A percentile compares a stretch with the other conserved stretches of the same genome.
Conservation (phyloP, 2,113 vertebrate species). For the Vidua macroura region DNA sequence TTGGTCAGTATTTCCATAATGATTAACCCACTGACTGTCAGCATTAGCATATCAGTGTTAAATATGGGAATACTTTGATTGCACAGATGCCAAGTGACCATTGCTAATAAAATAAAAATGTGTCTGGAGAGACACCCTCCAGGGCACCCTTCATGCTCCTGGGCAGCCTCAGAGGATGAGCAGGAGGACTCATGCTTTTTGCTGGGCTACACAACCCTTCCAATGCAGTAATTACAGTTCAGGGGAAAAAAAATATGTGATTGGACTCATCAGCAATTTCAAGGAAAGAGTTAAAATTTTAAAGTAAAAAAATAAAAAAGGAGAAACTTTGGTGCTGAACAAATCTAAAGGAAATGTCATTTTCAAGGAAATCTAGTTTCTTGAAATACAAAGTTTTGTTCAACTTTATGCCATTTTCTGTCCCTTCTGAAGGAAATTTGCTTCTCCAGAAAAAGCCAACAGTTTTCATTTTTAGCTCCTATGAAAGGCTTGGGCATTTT, state of each 20-base stretch:
- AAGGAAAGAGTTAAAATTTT: not conserved
- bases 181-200: not conserved
- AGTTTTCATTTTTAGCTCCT: constrained; percentile 40
- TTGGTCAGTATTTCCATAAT: constrained; percentile 49
- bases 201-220: not conserved
- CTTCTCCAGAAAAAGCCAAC: constrained; percentile 13
- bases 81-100: not conserved
- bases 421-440: not conserved
- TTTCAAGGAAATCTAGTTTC: not conserved
- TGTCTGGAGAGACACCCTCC: not conserved
- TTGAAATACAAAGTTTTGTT: constrained; percentile 12
- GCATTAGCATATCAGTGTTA: not conserved
- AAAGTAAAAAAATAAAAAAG: not conserved
- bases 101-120: constrained; percentile 35
- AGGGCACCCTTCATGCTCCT: not conserved
- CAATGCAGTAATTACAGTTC: not conserved
- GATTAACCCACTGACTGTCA: constrained; percentile 37
- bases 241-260: not conserved
- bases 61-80: constrained; percentile 27
- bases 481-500: not conserved
- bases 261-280: not conserved
- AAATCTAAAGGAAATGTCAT: not conserved
- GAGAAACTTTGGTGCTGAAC: not conserved
- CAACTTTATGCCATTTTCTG: not conserved
- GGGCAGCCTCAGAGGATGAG: not conserved